Conservation (phyloP, 30 jellyfish, hydroid and myxozoan genomes). For the Turritopsis rubra region DNA sequence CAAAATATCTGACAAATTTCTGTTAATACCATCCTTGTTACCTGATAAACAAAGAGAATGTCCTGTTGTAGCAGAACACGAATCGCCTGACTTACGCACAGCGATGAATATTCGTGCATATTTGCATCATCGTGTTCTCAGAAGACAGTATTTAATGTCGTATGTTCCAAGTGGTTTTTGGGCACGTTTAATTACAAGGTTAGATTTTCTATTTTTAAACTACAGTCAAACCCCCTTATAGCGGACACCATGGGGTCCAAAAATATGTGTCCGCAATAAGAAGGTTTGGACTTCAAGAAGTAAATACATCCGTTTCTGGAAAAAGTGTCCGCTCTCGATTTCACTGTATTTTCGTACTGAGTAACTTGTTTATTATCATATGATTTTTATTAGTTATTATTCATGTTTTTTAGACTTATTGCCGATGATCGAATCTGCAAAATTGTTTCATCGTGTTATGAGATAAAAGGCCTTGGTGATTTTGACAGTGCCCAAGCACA, state of each 20-base stretch:
- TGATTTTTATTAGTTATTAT: not conserved
- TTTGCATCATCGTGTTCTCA: slow-evolving; percentile 33
- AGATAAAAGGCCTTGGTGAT: slow-evolving; percentile 27
- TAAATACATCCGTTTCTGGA: too few species aligned
- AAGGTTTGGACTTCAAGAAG: too few species aligned
- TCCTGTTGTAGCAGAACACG: slow-evolving; percentile 43
- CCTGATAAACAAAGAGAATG: slow-evolving; percentile 71
- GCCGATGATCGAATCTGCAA: slow-evolving; percentile 83
- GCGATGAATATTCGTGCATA: slow-evolving; percentile 71
- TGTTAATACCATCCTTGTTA: slow-evolving; percentile 82
- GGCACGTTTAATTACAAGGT: slow-evolving; percentile 96
- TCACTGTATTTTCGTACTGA: too few species aligned
- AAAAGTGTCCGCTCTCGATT: too few species aligned
- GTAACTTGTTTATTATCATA: too few species aligned
- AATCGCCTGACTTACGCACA: slow-evolving; percentile 39
- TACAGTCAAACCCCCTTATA: too few species aligned
- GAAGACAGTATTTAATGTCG: slow-evolving; percentile 81
- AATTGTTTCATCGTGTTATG: slow-evolving; percentile 68
- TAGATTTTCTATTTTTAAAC: too few species aligned
- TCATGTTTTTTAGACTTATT: slow-evolving; percentile 41
- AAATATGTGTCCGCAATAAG: too few species aligned
- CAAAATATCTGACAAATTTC: slow-evolving; percentile 63
- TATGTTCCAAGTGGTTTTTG: slow-evolving; percentile 98
- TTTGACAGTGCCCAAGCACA: slow-evolving; percentile 31
- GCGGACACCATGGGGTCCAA: too few species aligned